Evolutionary conservation across 2,888 invertebrate species (phyloP), one percentile per base, ranked within the genome.

Genomic region (Coenonympha arcania): DNA sequence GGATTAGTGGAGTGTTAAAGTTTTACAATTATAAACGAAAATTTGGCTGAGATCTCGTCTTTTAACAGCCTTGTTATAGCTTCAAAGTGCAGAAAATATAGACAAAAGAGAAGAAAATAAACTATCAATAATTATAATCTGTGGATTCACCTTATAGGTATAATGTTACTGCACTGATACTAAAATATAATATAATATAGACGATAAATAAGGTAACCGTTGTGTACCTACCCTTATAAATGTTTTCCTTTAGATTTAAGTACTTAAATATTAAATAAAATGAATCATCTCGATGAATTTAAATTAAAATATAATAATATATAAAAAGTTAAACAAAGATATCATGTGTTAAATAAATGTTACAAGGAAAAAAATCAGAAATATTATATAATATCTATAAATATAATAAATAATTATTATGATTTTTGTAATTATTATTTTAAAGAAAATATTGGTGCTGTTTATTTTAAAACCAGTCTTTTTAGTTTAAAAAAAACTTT

Each of bases 181-280:
- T 24, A 8, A 18, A 11, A 41, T 24, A 16, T 34, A 34, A 34
- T n/a, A 5, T 30, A 30, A 30, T 30, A 1, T 30, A 30, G 6
- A 2, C 6, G 2, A 24, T 4, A 24, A 4, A 24, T 16, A 34
- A 18, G 11, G 19, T 42, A 42, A 13, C 20, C 19, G 22, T 31
- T 31, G 8, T 22, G n/a, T 24, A 19, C 9, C 3, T 13, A 30
- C 15, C 41, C 31, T 13, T 34, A 33, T 24, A 40, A 44, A 39
- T 34, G 34, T 45, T 50, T 50, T 50, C 40, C 34, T 34, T 20
- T 50, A 36, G 45, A 19, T 41, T n/a, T 22, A 49, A 19, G 37
- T 22, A 37, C 19, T 37, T 37, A 22, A 39, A 39, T 22, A 26
- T 36, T 37, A 28, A 41, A 49, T 42, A 8, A 43, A 45, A n/a